phyloP scores from a whole-genome alignment of 2,113 vertebrate species.

The Dolichotis patagonum region DNA sequence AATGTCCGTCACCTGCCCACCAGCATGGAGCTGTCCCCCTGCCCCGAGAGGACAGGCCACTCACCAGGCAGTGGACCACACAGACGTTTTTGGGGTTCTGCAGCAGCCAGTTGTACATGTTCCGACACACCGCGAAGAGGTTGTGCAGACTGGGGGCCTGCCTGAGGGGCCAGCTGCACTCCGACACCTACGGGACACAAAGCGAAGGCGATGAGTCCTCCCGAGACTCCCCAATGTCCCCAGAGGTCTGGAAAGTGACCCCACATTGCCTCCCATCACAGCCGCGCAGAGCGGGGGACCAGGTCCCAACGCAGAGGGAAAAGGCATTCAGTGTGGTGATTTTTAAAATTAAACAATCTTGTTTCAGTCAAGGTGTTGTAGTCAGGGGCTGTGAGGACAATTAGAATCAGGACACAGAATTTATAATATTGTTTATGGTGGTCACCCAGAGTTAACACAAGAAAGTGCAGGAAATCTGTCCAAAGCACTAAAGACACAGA shows the following conservation, averaged over 20 bases:
- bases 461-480: too few relatives aligned
- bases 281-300: background rate
- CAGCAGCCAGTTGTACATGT: constrained; percentile 99
- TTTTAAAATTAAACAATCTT: constrained; percentile 17
- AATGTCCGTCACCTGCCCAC: background rate
- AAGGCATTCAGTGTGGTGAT: background rate
- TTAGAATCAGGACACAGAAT: too few relatives aligned
- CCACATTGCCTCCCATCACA: background rate
- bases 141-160: constrained; percentile 98
- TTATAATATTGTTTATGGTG: too few relatives aligned
- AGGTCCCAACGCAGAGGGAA: background rate
- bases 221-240: background rate
- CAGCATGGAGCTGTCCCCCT: background rate
- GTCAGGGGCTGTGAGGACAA: too few relatives aligned
- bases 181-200: constrained; percentile 92
- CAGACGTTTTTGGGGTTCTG: constrained; percentile 99
- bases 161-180: constrained; percentile 96
- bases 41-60: constrained; percentile 62
- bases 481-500: too few relatives aligned
- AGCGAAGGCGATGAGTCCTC: background rate
- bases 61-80: constrained; percentile 99
- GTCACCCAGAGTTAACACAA: too few relatives aligned
- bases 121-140: constrained; percentile 98
- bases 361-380: background rate
- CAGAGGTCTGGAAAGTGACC: background rate